These are phyloP conservation scores for Macropus fuliginosus DNA, from an alignment of 2,797 vertebrate species.

Conservation along the genomic window DNA sequence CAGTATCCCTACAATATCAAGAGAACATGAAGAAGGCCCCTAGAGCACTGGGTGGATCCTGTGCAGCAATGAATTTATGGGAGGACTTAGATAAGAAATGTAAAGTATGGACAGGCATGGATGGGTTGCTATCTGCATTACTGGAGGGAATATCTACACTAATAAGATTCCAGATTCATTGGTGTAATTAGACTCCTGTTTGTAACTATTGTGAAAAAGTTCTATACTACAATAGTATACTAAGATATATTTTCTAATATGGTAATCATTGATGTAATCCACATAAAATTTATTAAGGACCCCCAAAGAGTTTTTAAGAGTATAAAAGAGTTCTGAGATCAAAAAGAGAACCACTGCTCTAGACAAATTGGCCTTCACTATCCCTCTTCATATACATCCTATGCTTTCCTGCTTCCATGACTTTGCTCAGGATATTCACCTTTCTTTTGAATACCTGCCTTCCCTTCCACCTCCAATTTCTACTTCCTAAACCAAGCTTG, in stretches of 20 bases:
- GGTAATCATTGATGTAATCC: too few relatives aligned
- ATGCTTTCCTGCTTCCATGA: too few relatives aligned
- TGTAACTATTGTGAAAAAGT: slow-evolving; percentile 40
- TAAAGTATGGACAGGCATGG: background rate
- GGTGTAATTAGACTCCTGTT: background rate
- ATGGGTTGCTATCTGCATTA: background rate
- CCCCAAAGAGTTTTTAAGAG: too few relatives aligned
- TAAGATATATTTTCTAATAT: too few relatives aligned
- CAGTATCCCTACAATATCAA: background rate
- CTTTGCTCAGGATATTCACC: background rate
- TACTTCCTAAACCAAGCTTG: background rate
- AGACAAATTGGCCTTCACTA: too few relatives aligned
- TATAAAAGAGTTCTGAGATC: too few relatives aligned
- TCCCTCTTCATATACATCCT: too few relatives aligned
- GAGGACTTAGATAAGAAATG: background rate
- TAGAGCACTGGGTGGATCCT: background rate
- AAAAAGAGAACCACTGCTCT: too few relatives aligned
- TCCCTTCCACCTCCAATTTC: background rate
- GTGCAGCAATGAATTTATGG: background rate
- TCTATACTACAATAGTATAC: too few relatives aligned
- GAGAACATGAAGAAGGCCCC: background rate
- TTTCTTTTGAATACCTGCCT: background rate
- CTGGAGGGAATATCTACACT: background rate
- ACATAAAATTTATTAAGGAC: too few relatives aligned
- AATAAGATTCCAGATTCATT: background rate